Percentiles rank a stretch among this genome's conserved stretches.
Evolutionary conservation across 2,797 vertebrate species (phyloP).

Genomic region (Thripadectes ignobilis): DNA sequence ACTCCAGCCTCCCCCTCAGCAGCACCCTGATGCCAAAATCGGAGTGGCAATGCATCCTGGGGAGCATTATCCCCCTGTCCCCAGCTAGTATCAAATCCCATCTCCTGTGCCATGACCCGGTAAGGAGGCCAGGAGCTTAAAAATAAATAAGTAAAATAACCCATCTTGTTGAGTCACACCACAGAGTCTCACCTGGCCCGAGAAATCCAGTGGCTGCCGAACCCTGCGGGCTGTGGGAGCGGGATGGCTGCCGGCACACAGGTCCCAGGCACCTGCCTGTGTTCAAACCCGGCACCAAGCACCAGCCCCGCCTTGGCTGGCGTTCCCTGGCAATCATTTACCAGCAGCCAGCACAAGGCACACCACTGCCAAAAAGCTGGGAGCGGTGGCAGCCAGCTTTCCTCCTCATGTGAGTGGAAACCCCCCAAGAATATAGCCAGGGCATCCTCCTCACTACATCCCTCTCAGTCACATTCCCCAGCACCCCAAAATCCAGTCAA

Average conservation of each 20-base stretch:
- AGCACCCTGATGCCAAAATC: background rate
- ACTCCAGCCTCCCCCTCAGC: background rate
- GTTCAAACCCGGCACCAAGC: background rate
- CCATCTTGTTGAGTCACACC: fast-evolving
- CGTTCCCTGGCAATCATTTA: background rate
- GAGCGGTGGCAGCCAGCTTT: background rate
- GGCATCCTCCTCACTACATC: fast-evolving
- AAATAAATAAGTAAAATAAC: background rate
- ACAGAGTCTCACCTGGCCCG: background rate
- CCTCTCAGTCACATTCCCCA: background rate
- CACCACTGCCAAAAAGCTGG: background rate
- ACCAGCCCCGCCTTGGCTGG: fast-evolving
- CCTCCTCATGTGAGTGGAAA: fast-evolving
- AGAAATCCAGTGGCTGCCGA: fast-evolving
- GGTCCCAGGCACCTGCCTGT: background rate
- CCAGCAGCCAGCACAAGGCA: background rate
- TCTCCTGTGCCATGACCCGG: fast-evolving
- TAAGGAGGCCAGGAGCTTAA: background rate
- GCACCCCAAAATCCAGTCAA: background rate
- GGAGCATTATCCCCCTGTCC: background rate
- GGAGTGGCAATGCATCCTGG: fast-evolving
- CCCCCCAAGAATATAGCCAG: background rate
- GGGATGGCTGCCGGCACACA: background rate
- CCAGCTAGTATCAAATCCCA: fast-evolving
- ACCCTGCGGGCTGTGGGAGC: fast-evolving